phyloP scores from a whole-genome alignment of 2,888 invertebrate species.

The Amorpha juglandis region DNA sequence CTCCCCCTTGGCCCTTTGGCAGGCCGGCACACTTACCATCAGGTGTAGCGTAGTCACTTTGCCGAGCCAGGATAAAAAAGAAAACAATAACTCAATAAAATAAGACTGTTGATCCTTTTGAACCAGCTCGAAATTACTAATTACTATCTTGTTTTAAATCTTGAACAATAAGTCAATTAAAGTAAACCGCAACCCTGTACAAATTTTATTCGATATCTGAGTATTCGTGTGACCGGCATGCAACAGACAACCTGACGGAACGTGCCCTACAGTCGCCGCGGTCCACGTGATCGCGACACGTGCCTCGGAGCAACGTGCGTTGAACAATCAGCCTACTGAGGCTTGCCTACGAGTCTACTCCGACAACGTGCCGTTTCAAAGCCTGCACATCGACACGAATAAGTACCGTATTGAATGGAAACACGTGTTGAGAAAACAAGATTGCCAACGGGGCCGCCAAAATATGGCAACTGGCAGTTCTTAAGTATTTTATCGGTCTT shows the following conservation, averaged over 20 bases:
- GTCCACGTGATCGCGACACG: slow-evolving; percentile 54
- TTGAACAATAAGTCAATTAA: neutral
- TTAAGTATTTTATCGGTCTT: neutral
- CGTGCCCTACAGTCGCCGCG: slow-evolving; percentile 33
- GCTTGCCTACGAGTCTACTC: slow-evolving; percentile 41
- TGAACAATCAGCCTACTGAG: slow-evolving; percentile 53
- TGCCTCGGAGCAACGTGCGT: slow-evolving; percentile 51
- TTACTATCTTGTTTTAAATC: neutral
- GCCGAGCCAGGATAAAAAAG: too few relatives aligned
- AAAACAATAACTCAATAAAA: too few relatives aligned
- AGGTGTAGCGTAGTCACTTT: too few relatives aligned
- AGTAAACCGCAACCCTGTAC: neutral
- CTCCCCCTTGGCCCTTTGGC: too few relatives aligned
- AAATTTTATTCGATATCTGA: slow-evolving; percentile 2
- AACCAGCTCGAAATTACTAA: neutral
- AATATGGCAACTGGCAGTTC: neutral
- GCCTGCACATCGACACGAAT: neutral
- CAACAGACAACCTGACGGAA: slow-evolving; percentile 28
- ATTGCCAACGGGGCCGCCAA: neutral
- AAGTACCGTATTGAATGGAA: neutral
- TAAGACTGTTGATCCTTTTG: neutral
- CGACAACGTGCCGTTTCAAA: slow-evolving; percentile 44
- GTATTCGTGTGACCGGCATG: slow-evolving; percentile 1
- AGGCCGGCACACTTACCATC: too few relatives aligned
- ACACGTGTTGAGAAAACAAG: neutral